A percentile compares a stretch with the other conserved stretches of the same genome.
Conservation (phyloP, 2,888 invertebrate species). For the Bruchidius siliquastri region DNA sequence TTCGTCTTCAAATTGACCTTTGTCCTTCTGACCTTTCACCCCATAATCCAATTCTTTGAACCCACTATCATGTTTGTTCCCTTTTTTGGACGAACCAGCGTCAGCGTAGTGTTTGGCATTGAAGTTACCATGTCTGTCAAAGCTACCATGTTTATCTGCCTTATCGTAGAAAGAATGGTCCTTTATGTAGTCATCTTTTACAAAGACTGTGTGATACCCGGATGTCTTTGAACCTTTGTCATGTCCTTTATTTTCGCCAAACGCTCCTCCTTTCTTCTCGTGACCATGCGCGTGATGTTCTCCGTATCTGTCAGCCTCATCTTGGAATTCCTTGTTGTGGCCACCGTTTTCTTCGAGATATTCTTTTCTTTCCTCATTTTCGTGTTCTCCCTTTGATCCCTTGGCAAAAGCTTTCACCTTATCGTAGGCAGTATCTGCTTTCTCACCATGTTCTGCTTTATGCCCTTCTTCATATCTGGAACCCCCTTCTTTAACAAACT, state of each 20-base stretch:
- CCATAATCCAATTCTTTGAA: conserved; percentile 52
- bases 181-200: conserved; percentile 74
- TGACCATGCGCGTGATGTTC: conserved; percentile 53
- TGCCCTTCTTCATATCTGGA: conserved; percentile 50
- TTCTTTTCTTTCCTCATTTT: conserved; percentile 53
- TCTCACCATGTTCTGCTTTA: conserved; percentile 53
- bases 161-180: conserved; percentile 74
- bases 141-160: conserved; percentile 61
- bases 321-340: conserved; percentile 52
- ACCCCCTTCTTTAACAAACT: conserved; percentile 42
- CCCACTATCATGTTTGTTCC: conserved; percentile 52
- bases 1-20: conserved; percentile 46
- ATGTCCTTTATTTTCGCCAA: conserved; percentile 54
- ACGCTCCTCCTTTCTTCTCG: conserved; percentile 55
- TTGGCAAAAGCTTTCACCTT: conserved; percentile 53
- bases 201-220: conserved; percentile 67
- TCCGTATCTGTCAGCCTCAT: conserved; percentile 54
- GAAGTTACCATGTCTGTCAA: conserved; percentile 54
- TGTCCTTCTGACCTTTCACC: conserved; percentile 55
- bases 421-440: conserved; percentile 54
- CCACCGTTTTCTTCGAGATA: conserved; percentile 53
- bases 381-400: conserved; percentile 54
- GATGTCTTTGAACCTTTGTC: conserved; percentile 67
- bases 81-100: conserved; percentile 56
- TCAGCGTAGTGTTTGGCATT: conserved; percentile 54